phyloP scores from a whole-genome alignment of 2,888 invertebrate genomes.

The Abrostola triplasia region DNA sequence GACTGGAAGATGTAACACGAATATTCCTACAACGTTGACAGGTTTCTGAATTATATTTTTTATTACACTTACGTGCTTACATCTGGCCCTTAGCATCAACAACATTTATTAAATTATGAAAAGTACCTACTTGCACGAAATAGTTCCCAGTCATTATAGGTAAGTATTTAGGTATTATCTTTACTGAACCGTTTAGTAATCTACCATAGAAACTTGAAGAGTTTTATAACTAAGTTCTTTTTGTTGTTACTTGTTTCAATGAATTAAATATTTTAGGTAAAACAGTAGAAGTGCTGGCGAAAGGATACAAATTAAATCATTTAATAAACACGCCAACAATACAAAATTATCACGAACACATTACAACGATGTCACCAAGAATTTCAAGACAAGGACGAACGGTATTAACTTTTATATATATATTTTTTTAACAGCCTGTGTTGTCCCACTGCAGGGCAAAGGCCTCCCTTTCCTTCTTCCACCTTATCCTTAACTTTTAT shows the following conservation, averaged over 20 bases:
- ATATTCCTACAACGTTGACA: constrained; percentile 81
- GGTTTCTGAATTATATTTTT: constrained; percentile 58
- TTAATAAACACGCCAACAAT: constrained; percentile 60
- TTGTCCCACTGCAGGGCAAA: no score
- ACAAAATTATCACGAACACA: constrained; percentile 48
- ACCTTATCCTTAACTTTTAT: no score
- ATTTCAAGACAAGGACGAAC: constrained; percentile 57
- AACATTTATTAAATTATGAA: no score
- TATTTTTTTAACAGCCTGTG: no score
- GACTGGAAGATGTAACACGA: constrained; percentile 82
- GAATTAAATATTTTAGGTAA: constrained; percentile 68
- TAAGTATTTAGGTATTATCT: no score
- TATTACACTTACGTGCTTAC: neutral
- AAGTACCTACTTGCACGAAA: no score
- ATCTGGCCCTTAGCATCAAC: no score
- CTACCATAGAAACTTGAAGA: neutral
- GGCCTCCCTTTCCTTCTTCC: no score
- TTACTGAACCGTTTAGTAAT: neutral
- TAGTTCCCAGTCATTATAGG: no score
- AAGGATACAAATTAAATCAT: constrained; percentile 78
- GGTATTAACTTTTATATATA: no score
- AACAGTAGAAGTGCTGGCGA: constrained; percentile 80
- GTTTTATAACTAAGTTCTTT: neutral
- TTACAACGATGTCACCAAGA: constrained; percentile 61
- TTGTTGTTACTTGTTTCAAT: neutral